These are phyloP conservation scores for Wasmannia auropunctata DNA, from an alignment of 1,140 invertebrate species.

Conservation along the genomic window DNA sequence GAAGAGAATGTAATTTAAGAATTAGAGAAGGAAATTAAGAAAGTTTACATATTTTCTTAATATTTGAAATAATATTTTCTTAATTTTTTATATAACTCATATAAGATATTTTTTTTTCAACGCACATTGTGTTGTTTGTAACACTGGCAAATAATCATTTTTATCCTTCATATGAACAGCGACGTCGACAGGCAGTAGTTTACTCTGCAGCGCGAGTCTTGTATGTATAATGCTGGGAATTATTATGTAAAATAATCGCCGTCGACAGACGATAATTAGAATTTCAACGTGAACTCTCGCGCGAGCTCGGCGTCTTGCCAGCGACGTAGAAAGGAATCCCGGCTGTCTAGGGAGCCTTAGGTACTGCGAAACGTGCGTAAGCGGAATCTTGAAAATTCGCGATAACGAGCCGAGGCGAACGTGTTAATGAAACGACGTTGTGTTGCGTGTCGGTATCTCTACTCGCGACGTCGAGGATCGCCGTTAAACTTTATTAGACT, in stretches of 20 bases:
- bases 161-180: background rate
- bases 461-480: conserved; percentile 30
- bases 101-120: background rate
- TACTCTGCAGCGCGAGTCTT: background rate
- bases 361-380: conserved; percentile 31
- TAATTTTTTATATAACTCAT: background rate
- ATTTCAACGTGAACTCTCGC: conserved; percentile 27
- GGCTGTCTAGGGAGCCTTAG: conserved; percentile 22
- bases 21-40: no score
- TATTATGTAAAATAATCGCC: conserved; percentile 11
- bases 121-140: background rate
- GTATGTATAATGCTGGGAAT: background rate
- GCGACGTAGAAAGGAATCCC: conserved; percentile 43
- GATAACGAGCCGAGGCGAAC: conserved; percentile 51
- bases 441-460: conserved; percentile 32
- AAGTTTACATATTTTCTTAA: background rate
- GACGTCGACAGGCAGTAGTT: background rate
- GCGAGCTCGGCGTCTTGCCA: conserved; percentile 45
- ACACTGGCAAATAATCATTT: background rate
- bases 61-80: background rate
- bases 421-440: conserved; percentile 63
- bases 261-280: conserved; percentile 39
- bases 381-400: conserved; percentile 66
- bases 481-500: conserved; percentile 49
- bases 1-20: background rate